Conservation (phyloP, 2,888 invertebrate genomes). For the Cenopis cana region DNA sequence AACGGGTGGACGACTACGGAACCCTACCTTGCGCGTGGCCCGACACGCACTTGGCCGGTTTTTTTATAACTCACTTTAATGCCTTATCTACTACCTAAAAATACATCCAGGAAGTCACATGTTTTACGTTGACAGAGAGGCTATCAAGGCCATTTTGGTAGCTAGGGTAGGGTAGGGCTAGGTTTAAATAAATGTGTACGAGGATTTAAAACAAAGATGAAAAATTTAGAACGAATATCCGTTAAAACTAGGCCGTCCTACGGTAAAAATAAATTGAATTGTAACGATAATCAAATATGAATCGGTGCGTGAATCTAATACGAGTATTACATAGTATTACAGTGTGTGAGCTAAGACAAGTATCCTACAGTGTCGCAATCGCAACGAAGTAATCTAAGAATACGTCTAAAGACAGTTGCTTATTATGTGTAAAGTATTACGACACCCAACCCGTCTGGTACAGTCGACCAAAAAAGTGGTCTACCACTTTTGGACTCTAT, state of each 20-base stretch:
- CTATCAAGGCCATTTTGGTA: not conserved
- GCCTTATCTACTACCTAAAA: not conserved
- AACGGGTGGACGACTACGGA: too few relatives aligned
- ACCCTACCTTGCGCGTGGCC: too few relatives aligned
- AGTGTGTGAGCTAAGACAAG: not conserved
- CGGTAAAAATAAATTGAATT: too few relatives aligned
- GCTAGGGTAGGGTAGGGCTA: too few relatives aligned
- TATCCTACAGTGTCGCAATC: slow-evolving; percentile 25
- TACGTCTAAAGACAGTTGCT: slow-evolving; percentile 3
- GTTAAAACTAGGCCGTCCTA: too few relatives aligned
- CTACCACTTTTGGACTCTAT: too few relatives aligned
- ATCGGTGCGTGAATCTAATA: not conserved
- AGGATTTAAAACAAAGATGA: too few relatives aligned
- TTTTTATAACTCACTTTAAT: too few relatives aligned
- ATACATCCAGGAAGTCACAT: not conserved
- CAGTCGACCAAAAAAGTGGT: too few relatives aligned
- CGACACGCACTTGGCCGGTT: too few relatives aligned
- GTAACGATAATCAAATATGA: too few relatives aligned
- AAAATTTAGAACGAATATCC: too few relatives aligned
- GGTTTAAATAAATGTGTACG: not conserved
- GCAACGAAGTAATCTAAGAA: slow-evolving; percentile 24
- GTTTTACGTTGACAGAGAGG: not conserved
- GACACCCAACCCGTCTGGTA: slow-evolving; percentile 22
- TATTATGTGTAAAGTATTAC: slow-evolving; percentile 38
- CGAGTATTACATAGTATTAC: not conserved